A percentile compares a stretch with the other conserved stretches of the same genome.
These are phyloP conservation scores for Cryptocephalus primarius DNA, from an alignment of 2,888 invertebrate genomes.

Conservation along the genomic window DNA sequence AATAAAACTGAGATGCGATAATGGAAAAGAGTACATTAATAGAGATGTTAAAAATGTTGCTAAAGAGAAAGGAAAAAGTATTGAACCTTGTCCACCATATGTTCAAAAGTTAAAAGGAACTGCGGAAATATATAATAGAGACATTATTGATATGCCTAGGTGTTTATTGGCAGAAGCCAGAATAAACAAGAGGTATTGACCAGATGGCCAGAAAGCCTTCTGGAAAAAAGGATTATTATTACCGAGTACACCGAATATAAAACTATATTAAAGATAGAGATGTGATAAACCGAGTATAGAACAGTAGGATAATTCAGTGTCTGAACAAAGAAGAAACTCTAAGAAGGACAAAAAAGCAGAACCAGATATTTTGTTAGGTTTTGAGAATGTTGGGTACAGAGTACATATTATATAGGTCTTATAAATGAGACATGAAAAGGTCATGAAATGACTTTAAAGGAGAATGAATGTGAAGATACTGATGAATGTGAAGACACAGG, in stretches of 20 bases:
- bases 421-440: not conserved
- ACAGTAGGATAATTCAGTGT: not conserved
- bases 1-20: conserved; percentile 1
- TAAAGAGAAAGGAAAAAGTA: conserved; percentile 10
- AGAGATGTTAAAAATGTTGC: conserved; percentile 10
- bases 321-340: too few relatives aligned
- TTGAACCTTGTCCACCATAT: conserved; percentile 12
- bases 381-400: not conserved
- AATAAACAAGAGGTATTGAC: conserved; percentile 7
- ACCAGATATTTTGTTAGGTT: too few relatives aligned
- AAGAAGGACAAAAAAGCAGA: too few relatives aligned
- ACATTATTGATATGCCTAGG: conserved; percentile 11
- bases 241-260: too few relatives aligned
- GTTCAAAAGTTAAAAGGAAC: conserved; percentile 15
- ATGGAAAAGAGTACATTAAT: conserved; percentile 1
- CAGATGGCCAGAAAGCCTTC: conserved; percentile 4
- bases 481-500: too few relatives aligned
- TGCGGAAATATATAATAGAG: conserved; percentile 14
- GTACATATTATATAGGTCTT: not conserved
- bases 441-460: too few relatives aligned
- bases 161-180: conserved; percentile 13
- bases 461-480: too few relatives aligned
- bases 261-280: too few relatives aligned
- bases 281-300: not conserved
- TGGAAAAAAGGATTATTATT: not conserved